Base-by-base conservation (phyloP, 1,140 invertebrate genomes). In the Drosophila lowei region DNA sequence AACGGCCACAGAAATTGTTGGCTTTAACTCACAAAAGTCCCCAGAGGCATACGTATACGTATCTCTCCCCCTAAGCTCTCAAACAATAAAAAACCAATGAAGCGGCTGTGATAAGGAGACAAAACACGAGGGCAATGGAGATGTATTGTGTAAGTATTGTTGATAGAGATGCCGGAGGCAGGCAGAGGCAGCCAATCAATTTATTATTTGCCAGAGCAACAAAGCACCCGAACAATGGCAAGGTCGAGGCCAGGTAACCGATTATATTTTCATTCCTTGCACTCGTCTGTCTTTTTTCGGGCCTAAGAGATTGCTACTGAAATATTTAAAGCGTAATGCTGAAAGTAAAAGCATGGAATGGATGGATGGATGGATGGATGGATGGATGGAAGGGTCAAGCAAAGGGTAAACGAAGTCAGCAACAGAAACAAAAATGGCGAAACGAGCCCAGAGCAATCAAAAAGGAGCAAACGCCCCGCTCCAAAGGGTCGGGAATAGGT, bases 171-270 rank as follows among this genome's bases (percentile, higher is more conserved):
- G 6, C 9, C 15, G 34, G 16, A 28, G 7, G 43, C 21, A n/a
- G 50, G 42, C 64, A 85, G 65, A n/a, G 50, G 42, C 68, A 85
- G 67, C 70, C 81, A 85, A 85, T 85, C 81, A 85, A 85, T 86
- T 85, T 86, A 86, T 86, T 79, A 78, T 81, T 85, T 86, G 73
- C 61, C 77, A 77, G 63, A 72, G 34, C 34, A 38, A 74, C 73
- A 85, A 80, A 44, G 47, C 44, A 13, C 49, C 48, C 30, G 57
- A 85, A 56, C 23, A 30, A 30, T 30, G 7, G 46, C 48, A 65
- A 58, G 49, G 62, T 66, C 73, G 73, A 65, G 72, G 23, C 55
- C 34, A 70, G 72, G 56, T 65, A 71, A 44, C 48, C 48, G 62
- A 74, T 74, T 83, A 66, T 79, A 42, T 68, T 72, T 61, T 38